Conservation (phyloP, 2,113 vertebrate genomes). For the Irena cyanogastra region DNA sequence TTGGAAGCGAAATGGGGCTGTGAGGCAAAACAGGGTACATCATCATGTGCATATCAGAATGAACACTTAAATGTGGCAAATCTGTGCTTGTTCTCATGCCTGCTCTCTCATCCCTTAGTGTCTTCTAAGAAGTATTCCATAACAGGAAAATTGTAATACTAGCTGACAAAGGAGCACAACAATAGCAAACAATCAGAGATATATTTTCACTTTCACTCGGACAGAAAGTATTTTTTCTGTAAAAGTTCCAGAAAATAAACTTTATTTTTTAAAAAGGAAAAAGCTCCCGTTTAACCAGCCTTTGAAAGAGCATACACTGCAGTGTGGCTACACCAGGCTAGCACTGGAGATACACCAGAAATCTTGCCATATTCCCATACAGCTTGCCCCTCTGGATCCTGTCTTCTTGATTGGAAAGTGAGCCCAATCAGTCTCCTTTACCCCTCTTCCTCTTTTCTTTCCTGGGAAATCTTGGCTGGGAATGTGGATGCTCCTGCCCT, state of each 20-base stretch:
- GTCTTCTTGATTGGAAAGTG: not conserved
- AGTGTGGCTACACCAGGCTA: not conserved
- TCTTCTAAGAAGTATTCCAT: not conserved
- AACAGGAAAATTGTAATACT: not conserved
- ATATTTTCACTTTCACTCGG: not conserved
- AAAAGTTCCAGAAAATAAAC: not conserved
- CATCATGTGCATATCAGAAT: not conserved
- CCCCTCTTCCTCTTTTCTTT: not conserved
- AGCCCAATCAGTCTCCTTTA: not conserved
- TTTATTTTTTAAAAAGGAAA: not conserved
- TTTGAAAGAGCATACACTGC: not conserved
- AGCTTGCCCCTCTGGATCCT: accelerated
- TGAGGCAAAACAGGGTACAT: not conserved
- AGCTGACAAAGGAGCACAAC: not conserved
- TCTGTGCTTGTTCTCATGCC: not conserved
- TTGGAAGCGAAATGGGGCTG: not conserved
- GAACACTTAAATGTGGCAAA: not conserved
- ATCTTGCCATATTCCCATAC: not conserved
- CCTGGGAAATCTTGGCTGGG: not conserved
- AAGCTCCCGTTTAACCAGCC: not conserved
- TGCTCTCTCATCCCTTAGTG: not conserved
- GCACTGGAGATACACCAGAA: not conserved
- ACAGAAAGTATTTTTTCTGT: not conserved
- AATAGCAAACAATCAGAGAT: not conserved
- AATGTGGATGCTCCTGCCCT: accelerated